These are phyloP conservation scores for Zaprionus nigranus DNA, from an alignment of 1,140 invertebrate species.

Conservation along the genomic window DNA sequence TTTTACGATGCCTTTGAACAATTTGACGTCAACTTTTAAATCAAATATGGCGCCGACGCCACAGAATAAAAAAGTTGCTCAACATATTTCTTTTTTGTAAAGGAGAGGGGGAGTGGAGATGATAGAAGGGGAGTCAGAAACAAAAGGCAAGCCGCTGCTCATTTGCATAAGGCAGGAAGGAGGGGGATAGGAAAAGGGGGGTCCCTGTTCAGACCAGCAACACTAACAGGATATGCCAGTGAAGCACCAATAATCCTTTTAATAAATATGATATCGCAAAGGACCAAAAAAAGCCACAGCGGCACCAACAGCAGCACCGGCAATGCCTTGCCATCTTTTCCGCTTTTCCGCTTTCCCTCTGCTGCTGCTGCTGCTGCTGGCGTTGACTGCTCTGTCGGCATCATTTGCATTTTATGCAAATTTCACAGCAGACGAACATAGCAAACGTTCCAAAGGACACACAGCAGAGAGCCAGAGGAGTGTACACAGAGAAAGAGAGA, in stretches of 20 bases:
- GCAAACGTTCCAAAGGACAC: conserved; percentile 75
- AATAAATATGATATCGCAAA: conserved; percentile 84
- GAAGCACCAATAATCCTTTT: conserved; percentile 84
- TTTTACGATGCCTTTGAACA: conserved; percentile 61
- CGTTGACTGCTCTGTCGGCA: conserved; percentile 39
- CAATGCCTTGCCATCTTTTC: conserved; percentile 41
- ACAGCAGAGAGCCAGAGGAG: conserved; percentile 40
- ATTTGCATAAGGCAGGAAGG: conserved; percentile 66
- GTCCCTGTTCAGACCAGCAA: conserved; percentile 34
- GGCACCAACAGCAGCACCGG: conserved; percentile 62
- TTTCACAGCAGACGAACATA: conserved; percentile 71
- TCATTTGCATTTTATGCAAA: conserved; percentile 84
- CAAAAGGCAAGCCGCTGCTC: conserved; percentile 73
- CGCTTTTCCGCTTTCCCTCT: conserved; percentile 4
- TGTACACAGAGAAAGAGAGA: background rate
- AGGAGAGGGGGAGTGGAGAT: background rate
- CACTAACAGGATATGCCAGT: conserved; percentile 82
- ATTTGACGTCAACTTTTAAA: conserved; percentile 79
- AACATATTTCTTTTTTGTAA: conserved; percentile 64
- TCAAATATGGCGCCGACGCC: conserved; percentile 71
- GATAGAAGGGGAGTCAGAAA: conserved; percentile 37
- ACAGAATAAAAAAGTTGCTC: conserved; percentile 37
- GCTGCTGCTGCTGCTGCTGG: conserved; percentile 22
- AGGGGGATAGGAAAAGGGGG: background rate
- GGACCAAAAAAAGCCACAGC: conserved; percentile 79